Evolutionary conservation across 2,797 vertebrate genomes (phyloP).

Genomic region (Meriones psammophilus): DNA sequence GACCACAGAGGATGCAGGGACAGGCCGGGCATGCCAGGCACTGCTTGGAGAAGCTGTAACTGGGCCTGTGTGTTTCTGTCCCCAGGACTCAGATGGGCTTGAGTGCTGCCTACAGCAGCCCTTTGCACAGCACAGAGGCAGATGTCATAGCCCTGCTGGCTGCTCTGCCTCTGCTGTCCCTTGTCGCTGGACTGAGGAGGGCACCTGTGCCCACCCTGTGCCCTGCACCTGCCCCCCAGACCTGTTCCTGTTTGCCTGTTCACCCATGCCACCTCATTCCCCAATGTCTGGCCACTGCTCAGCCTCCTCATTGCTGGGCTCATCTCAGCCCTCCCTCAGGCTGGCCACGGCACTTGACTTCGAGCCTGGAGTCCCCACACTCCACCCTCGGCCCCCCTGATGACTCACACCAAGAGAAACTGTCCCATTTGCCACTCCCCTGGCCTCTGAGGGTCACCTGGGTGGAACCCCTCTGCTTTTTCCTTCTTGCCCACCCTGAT

Average conservation of each 20-base stretch:
- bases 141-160: fast-evolving
- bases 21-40: neutral
- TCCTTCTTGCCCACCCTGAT: too few species aligned
- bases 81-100: neutral
- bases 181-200: neutral
- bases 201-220: too few species aligned
- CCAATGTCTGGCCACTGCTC: neutral
- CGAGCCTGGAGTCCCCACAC: neutral
- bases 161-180: fast-evolving
- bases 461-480: neutral
- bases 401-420: neutral
- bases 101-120: fast-evolving
- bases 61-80: too few species aligned
- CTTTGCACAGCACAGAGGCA: neutral
- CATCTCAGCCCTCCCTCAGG: neutral
- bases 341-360: neutral
- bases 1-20: neutral
- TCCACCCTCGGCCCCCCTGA: neutral
- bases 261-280: neutral
- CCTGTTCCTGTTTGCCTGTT: neutral
- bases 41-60: neutral
- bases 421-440: neutral
- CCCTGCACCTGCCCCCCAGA: too few species aligned
- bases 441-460: neutral
- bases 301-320: neutral